Evolutionary conservation across 1,140 invertebrate species (phyloP).

Genomic region (Helicoverpa armigera): DNA sequence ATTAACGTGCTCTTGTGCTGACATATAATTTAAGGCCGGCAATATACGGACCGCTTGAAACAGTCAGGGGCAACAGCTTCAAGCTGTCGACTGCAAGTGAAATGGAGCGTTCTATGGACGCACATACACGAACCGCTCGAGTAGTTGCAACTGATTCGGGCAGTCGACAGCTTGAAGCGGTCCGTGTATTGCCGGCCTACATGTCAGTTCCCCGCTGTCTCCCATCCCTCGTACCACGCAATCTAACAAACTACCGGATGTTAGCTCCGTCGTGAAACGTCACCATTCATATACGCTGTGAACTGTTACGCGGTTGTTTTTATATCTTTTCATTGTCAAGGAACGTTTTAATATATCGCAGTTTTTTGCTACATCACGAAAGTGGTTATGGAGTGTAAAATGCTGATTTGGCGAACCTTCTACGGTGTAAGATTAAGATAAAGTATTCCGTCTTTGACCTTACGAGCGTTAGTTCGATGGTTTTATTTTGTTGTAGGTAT

Average conservation of each 20-base stretch:
- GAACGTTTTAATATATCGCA: slow-evolving; percentile 8
- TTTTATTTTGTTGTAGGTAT: background rate
- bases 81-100: no score
- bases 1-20: no score
- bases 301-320: slow-evolving; percentile 47
- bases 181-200: no score
- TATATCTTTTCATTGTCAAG: slow-evolving; percentile 44
- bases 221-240: slow-evolving; percentile 7
- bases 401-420: background rate
- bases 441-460: background rate
- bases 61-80: no score
- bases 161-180: no score
- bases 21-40: no score
- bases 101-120: no score
- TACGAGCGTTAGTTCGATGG: background rate
- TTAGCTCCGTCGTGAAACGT: slow-evolving; percentile 30
- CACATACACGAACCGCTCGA: no score
- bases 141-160: no score
- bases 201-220: background rate
- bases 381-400: background rate
- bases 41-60: no score
- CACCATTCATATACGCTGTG: slow-evolving; percentile 39
- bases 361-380: background rate
- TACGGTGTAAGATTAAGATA: background rate
- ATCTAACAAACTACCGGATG: slow-evolving; percentile 32